Percentiles rank a stretch among this genome's conserved stretches.
These are phyloP conservation scores for Dolichoris vasculosae DNA, from an alignment of 1,140 invertebrate genomes.

Conservation along the genomic window DNA sequence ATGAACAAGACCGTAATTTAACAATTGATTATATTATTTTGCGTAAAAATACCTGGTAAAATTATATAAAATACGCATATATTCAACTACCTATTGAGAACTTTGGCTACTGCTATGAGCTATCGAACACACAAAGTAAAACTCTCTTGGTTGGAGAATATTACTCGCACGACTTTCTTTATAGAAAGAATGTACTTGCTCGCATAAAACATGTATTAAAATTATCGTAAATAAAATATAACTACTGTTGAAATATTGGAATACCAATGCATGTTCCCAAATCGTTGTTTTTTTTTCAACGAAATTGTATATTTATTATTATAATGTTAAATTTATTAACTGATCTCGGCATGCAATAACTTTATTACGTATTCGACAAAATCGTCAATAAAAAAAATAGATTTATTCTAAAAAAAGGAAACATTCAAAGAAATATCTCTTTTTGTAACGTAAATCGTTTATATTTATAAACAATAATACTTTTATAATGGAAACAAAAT, in stretches of 20 bases:
- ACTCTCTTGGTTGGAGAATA: slow-evolving; percentile 46
- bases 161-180: slow-evolving; percentile 39
- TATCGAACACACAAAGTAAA: slow-evolving; percentile 57
- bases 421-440: slow-evolving; percentile 12
- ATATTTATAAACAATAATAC: not conserved
- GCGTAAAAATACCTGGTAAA: slow-evolving; percentile 51
- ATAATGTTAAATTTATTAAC: slow-evolving; percentile 7
- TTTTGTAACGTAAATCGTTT: not conserved
- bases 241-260: slow-evolving; percentile 25
- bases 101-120: slow-evolving; percentile 66
- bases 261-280: slow-evolving; percentile 19
- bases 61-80: slow-evolving; percentile 53
- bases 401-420: slow-evolving; percentile 25
- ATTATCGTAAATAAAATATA: slow-evolving; percentile 29
- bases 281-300: slow-evolving; percentile 1
- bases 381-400: slow-evolving; percentile 37
- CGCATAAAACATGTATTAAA: slow-evolving; percentile 42
- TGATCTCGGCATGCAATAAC: slow-evolving; percentile 23
- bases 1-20: slow-evolving; percentile 49
- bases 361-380: slow-evolving; percentile 25
- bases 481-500: slow-evolving; percentile 13
- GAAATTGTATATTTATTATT: slow-evolving; percentile 5
- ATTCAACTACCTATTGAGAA: slow-evolving; percentile 55
- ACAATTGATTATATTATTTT: slow-evolving; percentile 50
- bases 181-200: slow-evolving; percentile 42